phyloP scores from a whole-genome alignment of 2,113 vertebrate genomes.

The Melanotaenia duboulayi region DNA sequence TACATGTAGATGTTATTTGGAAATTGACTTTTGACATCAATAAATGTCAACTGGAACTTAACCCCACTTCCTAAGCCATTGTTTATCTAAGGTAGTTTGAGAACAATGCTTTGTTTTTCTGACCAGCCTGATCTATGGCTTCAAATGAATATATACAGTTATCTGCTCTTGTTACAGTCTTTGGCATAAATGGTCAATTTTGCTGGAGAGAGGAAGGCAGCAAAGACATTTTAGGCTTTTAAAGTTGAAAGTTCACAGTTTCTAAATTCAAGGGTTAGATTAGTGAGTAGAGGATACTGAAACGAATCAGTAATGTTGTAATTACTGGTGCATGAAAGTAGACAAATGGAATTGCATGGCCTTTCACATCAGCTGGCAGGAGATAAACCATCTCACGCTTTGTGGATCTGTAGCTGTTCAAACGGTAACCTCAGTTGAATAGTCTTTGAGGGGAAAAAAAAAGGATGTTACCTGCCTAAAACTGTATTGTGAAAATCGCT shows the following conservation, averaged over 20 bases:
- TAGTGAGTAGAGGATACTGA: slow-evolving; percentile 38
- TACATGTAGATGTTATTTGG: not conserved
- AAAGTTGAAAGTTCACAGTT: slow-evolving; percentile 49
- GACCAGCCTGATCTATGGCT: slow-evolving; percentile 29
- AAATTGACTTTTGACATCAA: not conserved
- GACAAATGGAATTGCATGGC: slow-evolving; percentile 39
- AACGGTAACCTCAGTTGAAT: slow-evolving; percentile 33
- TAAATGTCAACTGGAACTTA: slow-evolving; percentile 37
- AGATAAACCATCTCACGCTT: slow-evolving; percentile 30
- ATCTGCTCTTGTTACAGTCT: slow-evolving; percentile 22
- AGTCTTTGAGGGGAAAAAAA: not conserved
- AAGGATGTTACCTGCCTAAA: not conserved
- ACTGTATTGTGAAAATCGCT: not conserved
- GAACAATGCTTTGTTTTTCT: slow-evolving; percentile 24
- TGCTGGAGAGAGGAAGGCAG: slow-evolving; percentile 9
- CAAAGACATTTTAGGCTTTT: slow-evolving; percentile 14
- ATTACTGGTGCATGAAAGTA: slow-evolving; percentile 57
- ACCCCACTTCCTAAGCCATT: slow-evolving; percentile 15
- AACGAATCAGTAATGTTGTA: slow-evolving; percentile 69
- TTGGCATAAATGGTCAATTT: slow-evolving; percentile 28
- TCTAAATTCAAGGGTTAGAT: slow-evolving; percentile 35
- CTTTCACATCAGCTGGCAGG: slow-evolving; percentile 47
- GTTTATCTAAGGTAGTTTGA: slow-evolving; percentile 23
- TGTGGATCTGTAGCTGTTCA: slow-evolving; percentile 42
- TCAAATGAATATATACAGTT: slow-evolving; percentile 15